Evolutionary conservation across 1,140 invertebrate species (phyloP).

Genomic region (Spodoptera frugiperda): DNA sequence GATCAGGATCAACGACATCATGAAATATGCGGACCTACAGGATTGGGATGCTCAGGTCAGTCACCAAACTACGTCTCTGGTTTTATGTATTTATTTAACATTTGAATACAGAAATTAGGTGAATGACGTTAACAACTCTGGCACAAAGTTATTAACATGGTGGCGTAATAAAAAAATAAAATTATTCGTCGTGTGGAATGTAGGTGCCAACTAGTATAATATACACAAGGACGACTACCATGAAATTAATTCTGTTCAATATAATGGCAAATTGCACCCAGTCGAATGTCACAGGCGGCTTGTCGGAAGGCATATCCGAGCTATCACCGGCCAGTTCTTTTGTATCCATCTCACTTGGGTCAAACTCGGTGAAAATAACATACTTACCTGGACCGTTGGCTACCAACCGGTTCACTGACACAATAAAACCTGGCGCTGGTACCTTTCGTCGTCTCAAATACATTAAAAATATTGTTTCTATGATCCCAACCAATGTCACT

Average conservation of each 20-base stretch:
- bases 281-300: slow-evolving; percentile 52
- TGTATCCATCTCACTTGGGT: slow-evolving; percentile 66
- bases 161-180: neutral
- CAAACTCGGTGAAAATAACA: slow-evolving; percentile 78
- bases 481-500: slow-evolving; percentile 67
- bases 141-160: neutral
- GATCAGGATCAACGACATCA: slow-evolving; percentile 80
- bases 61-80: slow-evolving; percentile 17
- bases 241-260: slow-evolving; percentile 71
- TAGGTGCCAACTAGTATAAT: slow-evolving; percentile 68
- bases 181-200: slow-evolving; percentile 68
- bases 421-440: slow-evolving; percentile 68
- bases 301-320: slow-evolving; percentile 50
- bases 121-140: neutral
- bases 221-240: slow-evolving; percentile 67
- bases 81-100: slow-evolving; percentile 2
- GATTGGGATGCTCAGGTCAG: slow-evolving; percentile 80
- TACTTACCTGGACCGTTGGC: slow-evolving; percentile 74
- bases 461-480: slow-evolving; percentile 74
- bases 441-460: slow-evolving; percentile 60
- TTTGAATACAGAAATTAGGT: neutral
- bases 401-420: slow-evolving; percentile 64
- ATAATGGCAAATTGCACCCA: slow-evolving; percentile 76
- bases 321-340: slow-evolving; percentile 64
- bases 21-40: slow-evolving; percentile 72